These are phyloP conservation scores for Tenrec ecaudatus DNA, from an alignment of 2,113 vertebrate species.

Conservation along the genomic window DNA sequence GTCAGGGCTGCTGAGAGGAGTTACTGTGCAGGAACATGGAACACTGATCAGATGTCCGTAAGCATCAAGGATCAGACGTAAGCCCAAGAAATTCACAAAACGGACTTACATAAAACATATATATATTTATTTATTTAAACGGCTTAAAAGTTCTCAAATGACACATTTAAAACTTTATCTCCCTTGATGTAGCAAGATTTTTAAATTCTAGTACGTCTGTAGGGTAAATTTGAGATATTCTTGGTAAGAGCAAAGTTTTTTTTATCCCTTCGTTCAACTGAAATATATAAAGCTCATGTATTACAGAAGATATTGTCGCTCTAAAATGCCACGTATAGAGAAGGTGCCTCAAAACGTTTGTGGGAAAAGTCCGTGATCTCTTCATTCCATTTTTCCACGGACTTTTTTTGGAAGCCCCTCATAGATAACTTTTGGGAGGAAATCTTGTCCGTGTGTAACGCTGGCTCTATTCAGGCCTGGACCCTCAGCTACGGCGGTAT, in stretches of 20 bases:
- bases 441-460: too few species aligned
- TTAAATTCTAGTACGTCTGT: background rate
- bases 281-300: background rate
- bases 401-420: too few species aligned
- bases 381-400: too few species aligned
- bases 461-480: fast-evolving
- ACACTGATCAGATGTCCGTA: fast-evolving
- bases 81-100: background rate
- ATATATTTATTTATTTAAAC: too few species aligned
- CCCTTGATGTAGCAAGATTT: background rate
- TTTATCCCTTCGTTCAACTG: background rate
- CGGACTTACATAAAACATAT: background rate
- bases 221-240: background rate
- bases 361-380: too few species aligned
- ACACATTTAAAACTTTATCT: background rate
- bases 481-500: too few species aligned
- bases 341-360: too few species aligned
- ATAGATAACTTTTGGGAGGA: background rate
- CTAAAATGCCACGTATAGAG: background rate
- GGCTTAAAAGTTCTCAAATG: background rate
- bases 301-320: background rate
- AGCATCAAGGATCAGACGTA: background rate
- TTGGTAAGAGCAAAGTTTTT: background rate
- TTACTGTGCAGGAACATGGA: background rate
- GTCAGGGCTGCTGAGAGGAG: background rate